phyloP scores from a whole-genome alignment of 2,888 invertebrate species.

The Temnothorax rugatulus region DNA sequence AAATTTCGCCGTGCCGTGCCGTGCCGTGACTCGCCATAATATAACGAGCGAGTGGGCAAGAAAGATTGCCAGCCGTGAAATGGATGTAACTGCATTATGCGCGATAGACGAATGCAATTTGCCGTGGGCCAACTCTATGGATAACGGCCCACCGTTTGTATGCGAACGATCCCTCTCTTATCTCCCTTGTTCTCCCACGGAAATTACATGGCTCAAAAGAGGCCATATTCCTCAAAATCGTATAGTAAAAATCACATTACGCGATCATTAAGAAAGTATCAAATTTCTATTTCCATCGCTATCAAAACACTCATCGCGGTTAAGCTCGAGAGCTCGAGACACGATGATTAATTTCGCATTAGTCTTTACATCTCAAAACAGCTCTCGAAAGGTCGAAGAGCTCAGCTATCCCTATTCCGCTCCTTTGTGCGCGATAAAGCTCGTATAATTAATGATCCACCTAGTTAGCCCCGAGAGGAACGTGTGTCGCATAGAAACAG shows the following conservation, averaged over 20 bases:
- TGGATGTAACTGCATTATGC: slow-evolving; percentile 21
- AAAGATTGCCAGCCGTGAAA: slow-evolving; percentile 43
- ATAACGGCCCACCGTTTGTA: slow-evolving; percentile 13
- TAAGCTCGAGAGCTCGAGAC: not conserved
- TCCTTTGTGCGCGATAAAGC: slow-evolving; percentile 9
- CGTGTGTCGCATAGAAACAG: slow-evolving; percentile 40
- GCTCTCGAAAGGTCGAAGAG: not conserved
- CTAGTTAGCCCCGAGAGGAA: not conserved
- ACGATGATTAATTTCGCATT: slow-evolving; percentile 24
- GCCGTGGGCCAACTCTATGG: slow-evolving; percentile 13
- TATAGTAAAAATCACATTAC: not conserved
- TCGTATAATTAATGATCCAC: slow-evolving; percentile 32
- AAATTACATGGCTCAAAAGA: not conserved
- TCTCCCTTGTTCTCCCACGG: slow-evolving; percentile 9
- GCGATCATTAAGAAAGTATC: not conserved
- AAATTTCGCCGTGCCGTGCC: not conserved
- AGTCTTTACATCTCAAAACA: not conserved
- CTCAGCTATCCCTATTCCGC: not conserved
- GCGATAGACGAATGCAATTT: slow-evolving; percentile 36
- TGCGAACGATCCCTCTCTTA: slow-evolving; percentile 39
- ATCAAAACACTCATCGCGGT: not conserved
- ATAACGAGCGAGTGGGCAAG: slow-evolving; percentile 21
- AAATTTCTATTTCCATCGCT: not conserved
- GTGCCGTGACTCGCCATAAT: slow-evolving; percentile 25
- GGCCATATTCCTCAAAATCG: not conserved